These are phyloP conservation scores for Ctenoplectra terminalis DNA, from an alignment of 1,140 invertebrate species.

Conservation along the genomic window DNA sequence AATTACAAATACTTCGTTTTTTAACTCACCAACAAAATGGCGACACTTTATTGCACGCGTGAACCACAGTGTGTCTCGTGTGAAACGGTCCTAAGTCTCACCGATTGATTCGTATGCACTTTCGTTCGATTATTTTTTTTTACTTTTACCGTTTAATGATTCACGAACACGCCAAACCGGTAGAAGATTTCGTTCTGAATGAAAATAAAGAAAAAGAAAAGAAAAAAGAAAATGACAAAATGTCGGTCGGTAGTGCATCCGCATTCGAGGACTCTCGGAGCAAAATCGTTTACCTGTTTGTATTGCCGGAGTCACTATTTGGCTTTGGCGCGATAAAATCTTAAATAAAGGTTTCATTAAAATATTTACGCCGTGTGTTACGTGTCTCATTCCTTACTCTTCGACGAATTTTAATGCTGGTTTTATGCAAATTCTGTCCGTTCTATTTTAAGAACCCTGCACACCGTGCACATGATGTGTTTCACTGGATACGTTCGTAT, in stretches of 20 bases:
- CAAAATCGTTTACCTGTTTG: constrained; percentile 70
- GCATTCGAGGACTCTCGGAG: constrained; percentile 48
- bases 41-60: not conserved
- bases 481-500: not conserved
- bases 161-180: not conserved
- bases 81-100: not conserved
- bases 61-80: not conserved
- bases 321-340: constrained; percentile 72
- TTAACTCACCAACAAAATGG: not conserved
- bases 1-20: not conserved
- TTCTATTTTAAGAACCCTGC: not conserved
- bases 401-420: not conserved
- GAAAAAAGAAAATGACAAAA: constrained; percentile 7
- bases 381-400: not conserved
- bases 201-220: too few relatives aligned
- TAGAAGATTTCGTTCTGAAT: too few relatives aligned
- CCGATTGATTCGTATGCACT: not conserved
- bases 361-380: constrained; percentile 46
- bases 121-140: too few relatives aligned
- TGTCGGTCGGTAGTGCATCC: constrained; percentile 48
- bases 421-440: not conserved
- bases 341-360: constrained; percentile 80
- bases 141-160: not conserved
- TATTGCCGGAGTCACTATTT: constrained; percentile 72
- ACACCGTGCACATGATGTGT: not conserved